Evolutionary conservation across 2,888 invertebrate species (phyloP).

Genomic region (Agrochola macilenta): DNA sequence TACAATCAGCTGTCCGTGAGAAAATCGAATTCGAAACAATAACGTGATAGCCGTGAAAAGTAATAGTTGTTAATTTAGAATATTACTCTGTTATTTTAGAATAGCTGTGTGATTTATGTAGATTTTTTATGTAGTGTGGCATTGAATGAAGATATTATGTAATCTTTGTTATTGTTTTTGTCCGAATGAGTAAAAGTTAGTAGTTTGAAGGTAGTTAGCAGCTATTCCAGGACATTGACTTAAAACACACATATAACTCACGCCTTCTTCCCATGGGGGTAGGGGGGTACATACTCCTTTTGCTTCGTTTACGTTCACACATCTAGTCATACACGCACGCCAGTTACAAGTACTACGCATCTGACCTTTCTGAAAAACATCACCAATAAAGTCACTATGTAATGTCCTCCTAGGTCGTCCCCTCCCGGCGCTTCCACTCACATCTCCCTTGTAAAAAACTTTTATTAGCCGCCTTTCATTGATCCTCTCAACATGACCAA

Average conservation of each 20-base stretch:
- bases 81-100: conserved; percentile 38
- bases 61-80: conserved; percentile 40
- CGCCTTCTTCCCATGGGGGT: neutral
- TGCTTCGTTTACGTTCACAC: no score
- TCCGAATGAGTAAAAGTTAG: neutral
- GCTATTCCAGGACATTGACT: neutral
- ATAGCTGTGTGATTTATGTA: conserved; percentile 20
- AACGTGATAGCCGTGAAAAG: conserved; percentile 47
- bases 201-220: neutral
- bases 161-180: conserved; percentile 43
- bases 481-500: no score
- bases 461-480: no score
- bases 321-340: no score
- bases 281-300: no score
- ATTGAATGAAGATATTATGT: conserved; percentile 32
- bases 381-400: no score
- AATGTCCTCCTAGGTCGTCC: no score
- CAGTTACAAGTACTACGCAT: no score
- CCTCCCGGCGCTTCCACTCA: no score
- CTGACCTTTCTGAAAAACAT: no score
- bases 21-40: conserved; percentile 45
- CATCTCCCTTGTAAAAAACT: no score
- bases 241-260: neutral
- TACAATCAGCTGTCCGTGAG: conserved; percentile 47
- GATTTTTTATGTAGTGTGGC: neutral